Evolutionary conservation across 2,113 vertebrate genomes (phyloP), one percentile per base, ranked within the genome.

Genomic region (Polypterus senegalus): DNA sequence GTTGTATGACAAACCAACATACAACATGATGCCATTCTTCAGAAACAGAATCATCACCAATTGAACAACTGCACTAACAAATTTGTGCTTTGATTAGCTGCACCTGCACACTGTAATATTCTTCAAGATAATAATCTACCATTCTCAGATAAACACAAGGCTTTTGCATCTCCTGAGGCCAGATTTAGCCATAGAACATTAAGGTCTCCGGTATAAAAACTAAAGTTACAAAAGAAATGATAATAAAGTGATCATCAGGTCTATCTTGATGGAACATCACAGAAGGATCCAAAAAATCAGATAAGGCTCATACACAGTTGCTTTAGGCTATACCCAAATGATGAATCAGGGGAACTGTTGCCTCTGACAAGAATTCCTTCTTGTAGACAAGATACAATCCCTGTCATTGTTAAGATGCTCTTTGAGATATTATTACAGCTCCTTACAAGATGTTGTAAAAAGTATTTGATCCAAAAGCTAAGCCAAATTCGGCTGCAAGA

Each of bases 291-390:
- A 76, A 71, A 73, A 59, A 65, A 73, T 70, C 70, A 62, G 56
- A 60, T 51, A 43, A 60, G 60, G 48, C 61, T 61, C 66, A 70
- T 63, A 64, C 66, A 65, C 60, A 62, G 60, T 45, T 70, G 65
- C 57, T 61, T 68, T 61, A 69, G 61, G 65, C 65, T 54, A 59
- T 56, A 44, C 64, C 27, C 27, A 27, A 63, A 64, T 58, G 64
- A 58, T 49, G 59, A 60, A 59, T 63, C 63, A 57, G 66, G 60
- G 66, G 63, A 60, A 61, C 59, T 70, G 60, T 58, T 47, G 60
- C 66, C 65, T 69, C 70, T 67, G 68, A 70, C 65, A 72, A 72
- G 67, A 65, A 48, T 11, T 59, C 62, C 70, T 61, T 52, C 70
- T 63, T 54, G 65, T 70, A 66, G 48, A 9, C 49, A 54, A 47